phyloP scores from a whole-genome alignment of 2,888 invertebrate species.

The Zelleria hepariella region DNA sequence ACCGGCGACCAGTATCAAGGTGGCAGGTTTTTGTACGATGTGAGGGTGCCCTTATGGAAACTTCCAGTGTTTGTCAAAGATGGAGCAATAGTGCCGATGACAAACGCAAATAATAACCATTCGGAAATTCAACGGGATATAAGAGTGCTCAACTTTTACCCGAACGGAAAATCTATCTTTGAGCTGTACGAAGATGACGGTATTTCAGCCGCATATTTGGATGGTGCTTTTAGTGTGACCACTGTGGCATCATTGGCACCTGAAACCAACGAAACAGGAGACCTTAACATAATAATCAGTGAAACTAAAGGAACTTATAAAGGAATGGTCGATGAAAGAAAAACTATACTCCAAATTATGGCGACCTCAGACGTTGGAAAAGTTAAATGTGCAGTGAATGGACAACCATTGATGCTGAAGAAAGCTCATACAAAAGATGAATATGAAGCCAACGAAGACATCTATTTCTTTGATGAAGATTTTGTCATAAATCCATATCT shows the following conservation, averaged over 20 bases:
- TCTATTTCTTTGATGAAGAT: constrained; percentile 38
- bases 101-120: constrained; percentile 52
- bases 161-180: constrained; percentile 36
- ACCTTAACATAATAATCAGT: constrained; percentile 36
- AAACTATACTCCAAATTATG: constrained; percentile 46
- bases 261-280: constrained; percentile 27
- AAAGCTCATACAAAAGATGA: constrained; percentile 34
- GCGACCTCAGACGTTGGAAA: constrained; percentile 27
- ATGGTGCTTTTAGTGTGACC: constrained; percentile 35
- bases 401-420: constrained; percentile 26
- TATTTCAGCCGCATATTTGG: constrained; percentile 37
- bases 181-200: constrained; percentile 60
- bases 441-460: constrained; percentile 33
- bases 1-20: constrained; percentile 56
- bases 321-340: constrained; percentile 37
- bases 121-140: constrained; percentile 38
- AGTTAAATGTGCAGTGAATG: constrained; percentile 41
- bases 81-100: constrained; percentile 57
- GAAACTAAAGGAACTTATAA: constrained; percentile 44
- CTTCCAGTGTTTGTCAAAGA: constrained; percentile 55
- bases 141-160: constrained; percentile 46
- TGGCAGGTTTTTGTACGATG: constrained; percentile 48
- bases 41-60: constrained; percentile 50
- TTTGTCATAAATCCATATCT: constrained; percentile 45
- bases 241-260: constrained; percentile 30